Conservation (phyloP, 2,113 vertebrate species). For the Rhynchopsitta pachyrhyncha region DNA sequence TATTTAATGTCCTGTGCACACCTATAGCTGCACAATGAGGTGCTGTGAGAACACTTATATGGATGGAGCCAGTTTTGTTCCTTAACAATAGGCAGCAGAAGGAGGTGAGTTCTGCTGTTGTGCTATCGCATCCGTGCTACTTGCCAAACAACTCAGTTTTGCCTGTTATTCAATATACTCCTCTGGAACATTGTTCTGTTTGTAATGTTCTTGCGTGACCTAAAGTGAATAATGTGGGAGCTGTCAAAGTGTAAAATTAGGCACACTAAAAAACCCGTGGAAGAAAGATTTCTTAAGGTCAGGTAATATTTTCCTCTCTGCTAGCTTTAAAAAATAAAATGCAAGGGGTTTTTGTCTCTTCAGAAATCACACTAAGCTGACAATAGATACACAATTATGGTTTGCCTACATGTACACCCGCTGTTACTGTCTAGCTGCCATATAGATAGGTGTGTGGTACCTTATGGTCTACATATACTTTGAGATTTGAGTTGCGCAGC, state of each 20-base stretch:
- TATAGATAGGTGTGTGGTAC: neutral
- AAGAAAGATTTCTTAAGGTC: neutral
- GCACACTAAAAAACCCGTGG: neutral
- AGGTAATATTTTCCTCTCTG: neutral
- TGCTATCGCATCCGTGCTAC: fast-evolving
- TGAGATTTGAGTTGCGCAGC: neutral
- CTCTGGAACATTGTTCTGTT: neutral
- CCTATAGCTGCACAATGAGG: neutral
- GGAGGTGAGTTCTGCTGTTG: neutral
- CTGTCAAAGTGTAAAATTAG: conserved; percentile 14
- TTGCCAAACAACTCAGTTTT: neutral
- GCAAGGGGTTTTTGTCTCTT: neutral
- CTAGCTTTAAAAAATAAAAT: neutral
- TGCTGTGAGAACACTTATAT: neutral
- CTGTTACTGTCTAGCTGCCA: neutral
- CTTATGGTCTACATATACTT: neutral
- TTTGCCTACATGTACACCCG: neutral
- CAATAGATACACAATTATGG: neutral
- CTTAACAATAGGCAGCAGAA: neutral
- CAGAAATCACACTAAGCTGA: neutral
- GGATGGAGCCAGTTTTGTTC: neutral
- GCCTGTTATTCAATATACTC: neutral
- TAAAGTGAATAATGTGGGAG: neutral
- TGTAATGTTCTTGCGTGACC: neutral
- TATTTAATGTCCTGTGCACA: neutral